Base-by-base conservation (phyloP, 2,113 vertebrate species). In the Acrocephalus kingi region DNA sequence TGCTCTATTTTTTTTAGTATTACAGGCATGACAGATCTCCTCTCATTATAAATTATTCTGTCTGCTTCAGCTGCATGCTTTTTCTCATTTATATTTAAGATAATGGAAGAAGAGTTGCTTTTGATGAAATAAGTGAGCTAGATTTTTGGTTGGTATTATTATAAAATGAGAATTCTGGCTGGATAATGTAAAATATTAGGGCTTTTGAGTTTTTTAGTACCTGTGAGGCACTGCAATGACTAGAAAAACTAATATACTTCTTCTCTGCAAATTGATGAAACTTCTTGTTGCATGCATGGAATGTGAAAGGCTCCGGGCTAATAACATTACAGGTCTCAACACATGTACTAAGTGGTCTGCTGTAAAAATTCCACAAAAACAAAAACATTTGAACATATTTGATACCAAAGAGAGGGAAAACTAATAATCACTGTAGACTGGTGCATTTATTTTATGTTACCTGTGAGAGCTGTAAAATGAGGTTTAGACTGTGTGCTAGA, bases 1-100 rank as follows among this genome's bases (percentile, higher is more conserved):
- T 49, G 51, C 25, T 91, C 59, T 66, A 51, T 0, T 51, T 86
- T 86, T 78, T 90, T 79, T 33, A 74, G 31, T 87, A 45, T 85
- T 80, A 62, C 35, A 94, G 79, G 55, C 55, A 52, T 93, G 85
- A 71, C 72, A 77, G 51, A 81, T 85, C 92, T 91, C 72, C 39
- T 83, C 55, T 96, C 82, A 80, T 95, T 95, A 91, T 94, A 91
- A 93, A 96, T 96, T 90, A 96, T 45, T 96, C 94, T 86, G 87
- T 95, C 87, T 90, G 85, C 43, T 90, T 91, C 79, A 74, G 87
- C 63, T 79, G 59, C 76, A 87, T 97, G 95, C 35, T 90, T 96
- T 93, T 96, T 90, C 91, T 96, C 94, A 94, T 96, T 95, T 95
- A 81, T 45, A 71, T 95, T 95, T 91, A 91, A 94, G 82, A 93